Evolutionary conservation across 2,113 vertebrate species (phyloP).

Genomic region (Azemiops feae): DNA sequence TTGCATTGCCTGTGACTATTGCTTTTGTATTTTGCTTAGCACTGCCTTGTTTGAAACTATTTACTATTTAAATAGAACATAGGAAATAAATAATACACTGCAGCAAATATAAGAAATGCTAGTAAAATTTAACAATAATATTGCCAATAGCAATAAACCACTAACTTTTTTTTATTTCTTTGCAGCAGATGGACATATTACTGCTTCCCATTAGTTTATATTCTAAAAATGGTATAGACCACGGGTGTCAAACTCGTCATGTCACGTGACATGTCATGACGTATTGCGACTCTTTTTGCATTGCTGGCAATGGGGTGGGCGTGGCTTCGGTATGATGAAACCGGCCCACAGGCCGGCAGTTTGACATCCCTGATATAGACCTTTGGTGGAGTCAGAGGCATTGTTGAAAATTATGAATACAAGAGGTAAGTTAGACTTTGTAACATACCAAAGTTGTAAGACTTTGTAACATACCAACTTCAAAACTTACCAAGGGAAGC

Average conservation of each 20-base stretch:
- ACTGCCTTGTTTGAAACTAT: background rate
- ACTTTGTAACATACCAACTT: background rate
- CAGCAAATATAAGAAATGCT: background rate
- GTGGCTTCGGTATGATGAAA: too few relatives aligned
- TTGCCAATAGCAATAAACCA: background rate
- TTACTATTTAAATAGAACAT: background rate
- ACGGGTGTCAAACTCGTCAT: too few relatives aligned
- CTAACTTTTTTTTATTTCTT: background rate
- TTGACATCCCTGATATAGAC: too few relatives aligned
- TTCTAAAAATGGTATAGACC: background rate
- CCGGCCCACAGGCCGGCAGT: too few relatives aligned
- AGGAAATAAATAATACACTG: background rate
- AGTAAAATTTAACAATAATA: background rate
- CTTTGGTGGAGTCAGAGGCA: background rate
- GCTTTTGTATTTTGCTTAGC: background rate
- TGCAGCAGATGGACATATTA: background rate
- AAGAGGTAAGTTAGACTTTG: background rate
- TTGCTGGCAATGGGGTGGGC: too few relatives aligned
- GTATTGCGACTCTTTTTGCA: too few relatives aligned
- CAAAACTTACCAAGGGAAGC: background rate
- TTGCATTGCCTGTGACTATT: background rate
- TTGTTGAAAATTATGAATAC: background rate
- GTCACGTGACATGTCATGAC: too few relatives aligned
- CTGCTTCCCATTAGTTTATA: background rate
- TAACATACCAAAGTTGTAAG: background rate